Base-by-base conservation (phyloP, 2,113 vertebrate genomes). In the Odocoileus hemionus region DNA sequence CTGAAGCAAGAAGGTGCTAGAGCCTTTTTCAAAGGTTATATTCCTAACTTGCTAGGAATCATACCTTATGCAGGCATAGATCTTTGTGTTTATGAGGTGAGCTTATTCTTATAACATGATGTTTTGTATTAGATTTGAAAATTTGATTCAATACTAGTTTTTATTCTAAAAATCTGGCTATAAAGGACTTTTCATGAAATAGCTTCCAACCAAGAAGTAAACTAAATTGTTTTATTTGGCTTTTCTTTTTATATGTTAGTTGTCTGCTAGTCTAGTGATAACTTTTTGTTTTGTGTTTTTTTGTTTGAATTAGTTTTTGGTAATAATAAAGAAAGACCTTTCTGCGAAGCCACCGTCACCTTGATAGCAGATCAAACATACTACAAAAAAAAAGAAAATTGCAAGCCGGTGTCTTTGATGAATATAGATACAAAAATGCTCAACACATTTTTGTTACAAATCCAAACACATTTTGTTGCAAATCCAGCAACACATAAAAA, bases 81-180 rank as follows among this genome's bases (percentile, higher is more conserved):
- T 96, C 99, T 99, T 17, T 99, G 99, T 95, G 98, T 99, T 97
- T 99, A 99, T 98, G 99, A 99, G 99, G 99, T 99, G 98, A 98
- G 98, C 94, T 96, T 97, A 94, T 89, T 96, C 80, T 50, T 52
- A 58, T 85, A 43, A 79, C 64, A 52, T 17, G 52, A 58, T 2
- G 15, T 80, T 87, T 58, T 85, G 6, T 43, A 74, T 91, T 94
- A 67, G 25, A 80, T 82, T 90, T 78, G 57, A 91, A 87, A 67
- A 94, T 61, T 39, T 67, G 23, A 7, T 16, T 55, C 17, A 91
- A 19, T n/a, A 55, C 28, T 33, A 43, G 33, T 17, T 88, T 95
- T 92, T 97, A 93, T 55, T 83, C 47, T 85, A 76, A 86, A 94
- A 95, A 89, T 70, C 36, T 86, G n/a, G 21, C 86, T 60, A 28